Percentiles rank a stretch among this genome's conserved stretches.
phyloP scores from a whole-genome alignment of 2,113 vertebrate genomes.

The Kobus ellipsiprymnus region DNA sequence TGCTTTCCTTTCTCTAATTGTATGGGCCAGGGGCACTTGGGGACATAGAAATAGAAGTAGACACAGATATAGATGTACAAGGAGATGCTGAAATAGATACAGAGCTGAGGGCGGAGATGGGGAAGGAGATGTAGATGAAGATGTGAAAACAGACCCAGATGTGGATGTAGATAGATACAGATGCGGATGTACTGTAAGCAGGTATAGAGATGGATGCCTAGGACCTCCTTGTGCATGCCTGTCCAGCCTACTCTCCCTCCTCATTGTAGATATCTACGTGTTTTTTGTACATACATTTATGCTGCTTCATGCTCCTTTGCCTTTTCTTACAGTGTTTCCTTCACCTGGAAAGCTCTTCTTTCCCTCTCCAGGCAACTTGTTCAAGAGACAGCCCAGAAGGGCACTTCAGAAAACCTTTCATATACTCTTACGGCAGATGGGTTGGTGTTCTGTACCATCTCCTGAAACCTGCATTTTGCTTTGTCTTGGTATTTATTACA shows the following conservation, averaged over 20 bases:
- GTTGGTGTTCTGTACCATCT: neutral
- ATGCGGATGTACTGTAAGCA: neutral
- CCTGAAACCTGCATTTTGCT: neutral
- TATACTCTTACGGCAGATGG: too few species aligned
- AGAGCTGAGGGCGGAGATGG: neutral
- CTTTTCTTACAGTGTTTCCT: neutral
- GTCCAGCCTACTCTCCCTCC: neutral
- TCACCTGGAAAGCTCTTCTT: neutral
- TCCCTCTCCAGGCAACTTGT: neutral
- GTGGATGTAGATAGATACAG: neutral
- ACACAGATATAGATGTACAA: neutral
- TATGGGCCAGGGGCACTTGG: accelerated
- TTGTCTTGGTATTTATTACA: neutral
- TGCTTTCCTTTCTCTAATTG: neutral
- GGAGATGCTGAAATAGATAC: neutral
- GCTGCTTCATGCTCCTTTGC: neutral
- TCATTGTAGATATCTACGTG: neutral
- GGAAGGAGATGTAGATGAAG: neutral
- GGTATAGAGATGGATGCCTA: neutral
- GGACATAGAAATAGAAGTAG: neutral
- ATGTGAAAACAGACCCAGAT: neutral
- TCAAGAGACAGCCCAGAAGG: neutral
- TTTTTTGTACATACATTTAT: neutral
- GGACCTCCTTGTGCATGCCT: accelerated
- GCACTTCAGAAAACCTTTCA: neutral